Percentiles rank a stretch among this genome's conserved stretches.
These are phyloP conservation scores for Accipiter cooperii DNA, from an alignment of 2,113 vertebrate species.

Conservation along the genomic window DNA sequence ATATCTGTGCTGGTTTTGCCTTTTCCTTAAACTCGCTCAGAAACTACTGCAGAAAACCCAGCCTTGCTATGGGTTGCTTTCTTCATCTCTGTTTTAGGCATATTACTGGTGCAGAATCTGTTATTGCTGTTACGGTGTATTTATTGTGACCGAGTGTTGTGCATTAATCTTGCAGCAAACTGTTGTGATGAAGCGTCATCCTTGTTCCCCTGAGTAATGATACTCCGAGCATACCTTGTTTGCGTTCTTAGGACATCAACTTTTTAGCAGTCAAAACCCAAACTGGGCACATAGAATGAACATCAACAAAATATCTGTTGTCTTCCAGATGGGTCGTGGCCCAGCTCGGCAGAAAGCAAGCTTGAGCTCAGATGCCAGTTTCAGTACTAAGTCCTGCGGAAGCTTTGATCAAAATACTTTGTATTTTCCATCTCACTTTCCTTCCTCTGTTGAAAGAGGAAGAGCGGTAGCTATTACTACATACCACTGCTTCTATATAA, in stretches of 20 bases:
- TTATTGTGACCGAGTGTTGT: neutral
- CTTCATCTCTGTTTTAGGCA: neutral
- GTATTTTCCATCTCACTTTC: neutral
- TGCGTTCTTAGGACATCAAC: neutral
- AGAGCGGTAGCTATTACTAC: neutral
- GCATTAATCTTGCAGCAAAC: neutral
- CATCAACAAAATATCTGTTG: neutral
- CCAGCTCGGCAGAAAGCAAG: neutral
- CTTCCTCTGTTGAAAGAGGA: conserved; percentile 3
- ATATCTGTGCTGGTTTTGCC: neutral
- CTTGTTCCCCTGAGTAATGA: neutral
- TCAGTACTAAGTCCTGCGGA: neutral
- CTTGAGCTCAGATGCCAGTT: neutral
- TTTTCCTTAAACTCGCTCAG: neutral
- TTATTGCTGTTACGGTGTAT: neutral
- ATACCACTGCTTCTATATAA: neutral
- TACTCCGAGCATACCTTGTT: neutral
- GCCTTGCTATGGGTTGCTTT: neutral
- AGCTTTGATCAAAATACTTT: conserved; percentile 29
- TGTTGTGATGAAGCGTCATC: neutral
- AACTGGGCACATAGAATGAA: neutral
- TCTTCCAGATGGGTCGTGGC: neutral
- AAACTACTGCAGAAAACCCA: neutral
- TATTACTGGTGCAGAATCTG: neutral
- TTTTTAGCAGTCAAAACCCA: neutral